These are phyloP conservation scores for Apodemus agrarius DNA, from an alignment of 2,797 vertebrate species.

Conservation along the genomic window DNA sequence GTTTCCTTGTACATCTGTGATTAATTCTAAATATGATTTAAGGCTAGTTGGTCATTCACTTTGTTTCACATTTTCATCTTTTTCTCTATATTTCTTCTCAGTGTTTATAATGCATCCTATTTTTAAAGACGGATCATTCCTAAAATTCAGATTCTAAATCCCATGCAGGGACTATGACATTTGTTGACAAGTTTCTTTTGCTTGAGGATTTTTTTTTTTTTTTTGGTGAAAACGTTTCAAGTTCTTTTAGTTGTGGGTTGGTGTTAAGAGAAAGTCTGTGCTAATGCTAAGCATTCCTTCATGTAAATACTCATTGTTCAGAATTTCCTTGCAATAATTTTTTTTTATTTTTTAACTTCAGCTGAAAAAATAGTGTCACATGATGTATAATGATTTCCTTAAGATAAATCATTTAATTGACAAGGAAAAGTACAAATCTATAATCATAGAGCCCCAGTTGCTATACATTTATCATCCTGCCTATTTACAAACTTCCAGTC, in stretches of 20 bases:
- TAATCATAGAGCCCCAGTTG: background rate
- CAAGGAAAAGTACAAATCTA: background rate
- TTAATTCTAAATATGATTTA: conserved; percentile 7
- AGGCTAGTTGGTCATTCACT: background rate
- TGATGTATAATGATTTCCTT: background rate
- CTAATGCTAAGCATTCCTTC: background rate
- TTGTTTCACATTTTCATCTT: conserved; percentile 31
- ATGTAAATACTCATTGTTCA: background rate
- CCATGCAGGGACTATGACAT: background rate
- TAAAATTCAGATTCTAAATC: conserved; percentile 44
- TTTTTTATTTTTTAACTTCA: background rate
- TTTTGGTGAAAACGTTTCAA: background rate
- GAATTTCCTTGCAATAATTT: background rate
- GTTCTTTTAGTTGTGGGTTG: background rate
- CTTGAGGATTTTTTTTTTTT: background rate
- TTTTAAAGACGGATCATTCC: background rate
- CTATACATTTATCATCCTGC: background rate
- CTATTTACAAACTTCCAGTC: background rate
- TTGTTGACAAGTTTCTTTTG: background rate
- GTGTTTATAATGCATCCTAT: background rate
- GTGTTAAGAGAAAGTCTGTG: background rate
- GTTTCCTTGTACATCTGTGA: background rate
- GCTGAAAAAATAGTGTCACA: background rate
- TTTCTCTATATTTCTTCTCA: conserved; percentile 2
- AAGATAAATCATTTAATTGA: background rate